phyloP scores from a whole-genome alignment of 2,888 invertebrate genomes.

The Tanytarsus gracilentus region DNA sequence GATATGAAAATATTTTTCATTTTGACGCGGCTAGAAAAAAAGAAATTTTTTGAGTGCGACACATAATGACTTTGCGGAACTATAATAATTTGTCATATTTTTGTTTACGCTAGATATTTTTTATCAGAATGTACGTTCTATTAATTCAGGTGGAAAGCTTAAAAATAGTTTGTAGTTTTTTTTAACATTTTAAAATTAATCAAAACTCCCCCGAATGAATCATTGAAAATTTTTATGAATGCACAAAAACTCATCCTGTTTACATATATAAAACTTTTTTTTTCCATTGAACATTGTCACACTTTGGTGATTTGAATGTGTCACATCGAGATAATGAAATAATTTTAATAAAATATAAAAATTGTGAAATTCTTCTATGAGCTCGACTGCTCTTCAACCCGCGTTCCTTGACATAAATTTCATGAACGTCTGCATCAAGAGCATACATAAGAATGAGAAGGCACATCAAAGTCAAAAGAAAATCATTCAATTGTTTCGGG shows the following conservation, averaged over 20 bases:
- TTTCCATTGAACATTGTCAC: conserved; percentile 8
- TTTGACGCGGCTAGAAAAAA: not conserved
- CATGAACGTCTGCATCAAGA: not conserved
- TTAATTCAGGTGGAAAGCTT: conserved; percentile 4
- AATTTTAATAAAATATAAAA: not conserved
- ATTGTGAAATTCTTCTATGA: not conserved
- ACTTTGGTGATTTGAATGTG: conserved; percentile 16
- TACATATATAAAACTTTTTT: not conserved
- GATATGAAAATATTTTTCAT: conserved; percentile 10
- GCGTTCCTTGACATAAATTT: not conserved
- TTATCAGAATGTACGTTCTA: not conserved
- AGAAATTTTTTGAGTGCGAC: not conserved
- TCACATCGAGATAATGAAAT: not conserved
- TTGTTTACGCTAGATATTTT: conserved; percentile 1
- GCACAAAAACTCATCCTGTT: conserved; percentile 23
- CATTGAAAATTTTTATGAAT: not conserved
- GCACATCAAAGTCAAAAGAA: not conserved
- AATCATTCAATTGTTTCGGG: not conserved
- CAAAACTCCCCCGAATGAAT: too few species aligned
- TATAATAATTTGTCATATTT: conserved; percentile 28
- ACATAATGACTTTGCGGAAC: conserved; percentile 23
- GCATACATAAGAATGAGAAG: not conserved
- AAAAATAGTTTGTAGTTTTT: too few species aligned
- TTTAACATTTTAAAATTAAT: too few species aligned
- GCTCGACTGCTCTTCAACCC: not conserved